phyloP scores from a whole-genome alignment of 2,888 invertebrate genomes.

The Diplazon laetatorius region DNA sequence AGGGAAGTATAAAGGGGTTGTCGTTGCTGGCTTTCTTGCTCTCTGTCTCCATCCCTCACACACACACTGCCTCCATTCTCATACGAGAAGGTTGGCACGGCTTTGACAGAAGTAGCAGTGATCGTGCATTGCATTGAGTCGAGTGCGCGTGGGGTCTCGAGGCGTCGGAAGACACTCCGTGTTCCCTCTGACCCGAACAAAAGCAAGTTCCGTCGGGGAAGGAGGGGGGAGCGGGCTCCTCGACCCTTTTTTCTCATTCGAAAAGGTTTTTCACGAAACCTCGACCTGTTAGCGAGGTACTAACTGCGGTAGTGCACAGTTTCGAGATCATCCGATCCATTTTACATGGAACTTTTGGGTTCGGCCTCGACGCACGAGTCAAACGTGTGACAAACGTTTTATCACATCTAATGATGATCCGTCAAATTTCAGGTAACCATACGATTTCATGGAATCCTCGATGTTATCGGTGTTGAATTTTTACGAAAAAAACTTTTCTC shows the following conservation, averaged over 20 bases:
- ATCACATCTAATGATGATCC: no score
- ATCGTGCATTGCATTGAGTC: neutral
- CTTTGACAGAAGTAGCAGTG: neutral
- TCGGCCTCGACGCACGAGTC: no score
- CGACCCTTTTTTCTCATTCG: constrained; percentile 1
- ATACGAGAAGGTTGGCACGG: constrained; percentile 19
- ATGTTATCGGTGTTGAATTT: no score
- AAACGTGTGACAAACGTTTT: no score
- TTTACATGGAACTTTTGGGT: no score
- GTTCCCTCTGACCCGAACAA: constrained; percentile 51
- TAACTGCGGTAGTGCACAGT: constrained; percentile 9
- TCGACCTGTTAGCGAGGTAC: constrained; percentile 48
- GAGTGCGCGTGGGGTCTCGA: constrained; percentile 32
- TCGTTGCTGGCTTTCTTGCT: constrained; percentile 36
- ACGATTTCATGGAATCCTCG: no score
- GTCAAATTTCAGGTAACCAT: no score
- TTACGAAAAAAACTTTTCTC: no score
- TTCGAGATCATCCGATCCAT: constrained; percentile 29
- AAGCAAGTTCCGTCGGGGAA: constrained; percentile 45
- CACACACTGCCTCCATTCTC: constrained; percentile 10
- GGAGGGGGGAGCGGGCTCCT: no score
- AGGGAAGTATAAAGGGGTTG: constrained; percentile 36
- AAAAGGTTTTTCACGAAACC: constrained; percentile 43
- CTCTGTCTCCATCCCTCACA: neutral
- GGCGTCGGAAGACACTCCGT: constrained; percentile 42